A percentile compares a stretch with the other conserved stretches of the same genome.
phyloP scores from a whole-genome alignment of 2,797 vertebrate species.

The Spea hammondii region DNA sequence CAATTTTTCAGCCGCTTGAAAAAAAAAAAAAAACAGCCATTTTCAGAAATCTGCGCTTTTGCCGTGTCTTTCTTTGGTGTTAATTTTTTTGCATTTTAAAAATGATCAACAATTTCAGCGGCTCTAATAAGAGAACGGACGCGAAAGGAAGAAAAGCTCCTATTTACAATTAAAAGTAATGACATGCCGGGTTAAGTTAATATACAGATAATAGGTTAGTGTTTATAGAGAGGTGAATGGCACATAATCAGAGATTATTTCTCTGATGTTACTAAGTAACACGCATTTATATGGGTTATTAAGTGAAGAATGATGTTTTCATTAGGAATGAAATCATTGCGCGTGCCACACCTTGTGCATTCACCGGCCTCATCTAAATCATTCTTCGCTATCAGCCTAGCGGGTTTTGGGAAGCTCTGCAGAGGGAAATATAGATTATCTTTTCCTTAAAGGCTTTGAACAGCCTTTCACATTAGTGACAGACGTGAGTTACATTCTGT shows the following conservation, averaged over 20 bases:
- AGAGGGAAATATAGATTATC: constrained; percentile 16
- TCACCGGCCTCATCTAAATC: constrained; percentile 23
- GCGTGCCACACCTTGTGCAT: constrained; percentile 7
- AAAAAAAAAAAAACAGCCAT: constrained; percentile 81
- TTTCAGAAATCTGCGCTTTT: constrained; percentile 79
- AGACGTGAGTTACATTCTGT: constrained; percentile 29
- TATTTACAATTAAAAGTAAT: constrained; percentile 48
- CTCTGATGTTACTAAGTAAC: constrained; percentile 16
- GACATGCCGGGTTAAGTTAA: constrained; percentile 33
- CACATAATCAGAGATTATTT: neutral
- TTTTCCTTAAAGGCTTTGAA: constrained; percentile 23
- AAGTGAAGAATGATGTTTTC: constrained; percentile 27
- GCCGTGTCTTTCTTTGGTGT: constrained; percentile 68
- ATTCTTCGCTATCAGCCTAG: constrained; percentile 23
- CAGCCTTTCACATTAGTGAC: constrained; percentile 27
- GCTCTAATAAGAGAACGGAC: constrained; percentile 56
- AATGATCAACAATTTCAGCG: constrained; percentile 63
- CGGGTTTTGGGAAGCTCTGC: constrained; percentile 21
- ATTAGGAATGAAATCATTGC: constrained; percentile 31
- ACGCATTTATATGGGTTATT: constrained; percentile 35
- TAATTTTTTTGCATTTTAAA: constrained; percentile 69
- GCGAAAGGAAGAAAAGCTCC: constrained; percentile 22
- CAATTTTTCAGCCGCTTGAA: constrained; percentile 92
- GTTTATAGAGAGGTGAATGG: constrained; percentile 26
- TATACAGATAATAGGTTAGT: constrained; percentile 39